phyloP scores from a whole-genome alignment of 2,888 invertebrate genomes.

The Papilio protenor region DNA sequence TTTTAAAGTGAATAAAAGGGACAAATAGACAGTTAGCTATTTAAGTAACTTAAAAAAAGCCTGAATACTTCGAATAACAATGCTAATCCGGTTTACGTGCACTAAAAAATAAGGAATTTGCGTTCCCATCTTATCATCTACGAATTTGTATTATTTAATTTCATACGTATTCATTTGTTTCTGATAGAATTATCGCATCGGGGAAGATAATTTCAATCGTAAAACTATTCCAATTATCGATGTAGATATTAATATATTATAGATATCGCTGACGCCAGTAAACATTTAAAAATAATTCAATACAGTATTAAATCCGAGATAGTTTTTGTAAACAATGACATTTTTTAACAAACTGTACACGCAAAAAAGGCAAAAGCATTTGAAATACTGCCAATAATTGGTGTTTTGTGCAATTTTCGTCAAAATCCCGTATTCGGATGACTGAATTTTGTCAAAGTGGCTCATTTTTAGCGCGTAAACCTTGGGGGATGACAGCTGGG shows the following conservation, averaged over 20 bases:
- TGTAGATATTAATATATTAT: neutral
- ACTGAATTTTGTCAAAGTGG: constrained; percentile 43
- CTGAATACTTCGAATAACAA: neutral
- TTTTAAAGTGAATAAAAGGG: neutral
- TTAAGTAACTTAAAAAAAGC: neutral
- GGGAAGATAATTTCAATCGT: neutral
- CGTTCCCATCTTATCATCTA: neutral
- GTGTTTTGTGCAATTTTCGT: neutral
- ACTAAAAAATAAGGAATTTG: neutral
- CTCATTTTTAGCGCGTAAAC: constrained; percentile 35
- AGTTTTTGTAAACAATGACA: neutral
- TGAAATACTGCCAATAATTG: neutral
- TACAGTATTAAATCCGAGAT: neutral
- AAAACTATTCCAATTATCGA: neutral
- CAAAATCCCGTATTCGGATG: constrained; percentile 16
- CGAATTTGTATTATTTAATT: neutral
- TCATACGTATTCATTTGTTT: neutral
- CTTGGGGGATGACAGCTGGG: constrained; percentile 73
- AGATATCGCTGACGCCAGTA: neutral
- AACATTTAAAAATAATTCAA: neutral
- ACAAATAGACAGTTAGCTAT: neutral
- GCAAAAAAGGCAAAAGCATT: neutral
- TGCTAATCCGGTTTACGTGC: neutral
- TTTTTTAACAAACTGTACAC: neutral
- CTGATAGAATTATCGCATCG: neutral